Percentiles rank a stretch among this genome's conserved stretches.
Evolutionary conservation across 2,888 invertebrate species (phyloP).

Genomic region (Cosmorhoe ocellata): DNA sequence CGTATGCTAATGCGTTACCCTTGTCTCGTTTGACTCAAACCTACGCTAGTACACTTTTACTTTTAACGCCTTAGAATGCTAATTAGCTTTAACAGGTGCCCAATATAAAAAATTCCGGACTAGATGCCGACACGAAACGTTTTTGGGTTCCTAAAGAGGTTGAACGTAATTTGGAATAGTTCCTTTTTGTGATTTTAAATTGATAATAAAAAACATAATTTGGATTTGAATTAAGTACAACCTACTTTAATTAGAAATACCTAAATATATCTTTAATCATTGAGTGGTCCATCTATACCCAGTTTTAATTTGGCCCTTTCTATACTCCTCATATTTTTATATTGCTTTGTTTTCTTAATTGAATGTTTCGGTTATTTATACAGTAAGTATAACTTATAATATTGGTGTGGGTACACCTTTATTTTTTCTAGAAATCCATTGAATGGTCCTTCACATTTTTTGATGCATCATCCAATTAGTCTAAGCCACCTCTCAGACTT

Average conservation of each 20-base stretch:
- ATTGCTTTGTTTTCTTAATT: too few relatives aligned
- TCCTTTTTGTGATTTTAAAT: too few relatives aligned
- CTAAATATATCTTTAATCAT: too few relatives aligned
- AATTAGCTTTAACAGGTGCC: slow-evolving; percentile 24
- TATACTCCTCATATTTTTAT: too few relatives aligned
- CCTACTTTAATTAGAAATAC: too few relatives aligned
- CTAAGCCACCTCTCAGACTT: slow-evolving; percentile 40
- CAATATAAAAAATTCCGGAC: slow-evolving; percentile 19
- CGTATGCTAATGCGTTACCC: slow-evolving; percentile 64
- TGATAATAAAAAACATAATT: too few relatives aligned
- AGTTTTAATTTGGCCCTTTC: too few relatives aligned
- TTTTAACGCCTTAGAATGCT: slow-evolving; percentile 42
- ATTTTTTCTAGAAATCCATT: background rate
- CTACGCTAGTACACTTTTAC: slow-evolving; percentile 61
- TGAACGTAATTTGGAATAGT: background rate
- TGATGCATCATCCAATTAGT: slow-evolving; percentile 63
- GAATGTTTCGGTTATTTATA: too few relatives aligned
- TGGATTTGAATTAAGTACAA: too few relatives aligned
- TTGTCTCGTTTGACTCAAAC: slow-evolving; percentile 47
- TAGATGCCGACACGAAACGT: background rate
- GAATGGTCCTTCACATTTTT: slow-evolving; percentile 31
- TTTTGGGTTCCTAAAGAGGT: background rate
- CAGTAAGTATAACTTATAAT: too few relatives aligned
- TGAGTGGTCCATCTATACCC: too few relatives aligned
- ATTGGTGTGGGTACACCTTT: background rate